Evolutionary conservation across 2,797 vertebrate genomes (phyloP), one percentile per base, ranked within the genome.

Genomic region (Linurgus olivaceus): DNA sequence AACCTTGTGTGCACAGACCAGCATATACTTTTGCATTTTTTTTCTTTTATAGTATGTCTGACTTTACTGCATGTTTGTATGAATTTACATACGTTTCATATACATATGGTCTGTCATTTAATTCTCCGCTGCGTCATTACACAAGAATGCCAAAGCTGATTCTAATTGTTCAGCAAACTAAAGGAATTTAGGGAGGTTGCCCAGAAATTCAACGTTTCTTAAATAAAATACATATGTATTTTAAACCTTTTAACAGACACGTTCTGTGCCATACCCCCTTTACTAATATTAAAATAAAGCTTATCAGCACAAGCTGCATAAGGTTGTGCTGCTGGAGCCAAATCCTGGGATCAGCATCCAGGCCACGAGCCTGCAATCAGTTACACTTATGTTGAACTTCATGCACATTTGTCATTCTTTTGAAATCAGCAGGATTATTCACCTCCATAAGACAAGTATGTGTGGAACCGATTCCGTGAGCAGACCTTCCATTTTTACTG

Each of bases 221-320:
- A 96, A 97, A 97, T 97, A 97, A 96, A 96, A 97, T 94, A 65
- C 96, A 97, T 90, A 95, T 96, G 96, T 95, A 97, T 96, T 97
- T 96, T 94, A 96, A 97, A 96, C 92, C 85, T 95, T 96, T 95
- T 97, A 95, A 86, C 92, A 96, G 93, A 95, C 95, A 95, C 68
- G 9, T 96, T 96, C 94, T 94, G 80, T 94, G 86, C 96, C 95
- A 96, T 97, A 96, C 80, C 77, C 93, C 74, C 86, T 94, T 97
- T 88, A 93, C 95, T 94, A 96, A 95, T 95, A 96, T 94, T 96
- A 96, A 96, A 97, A 92, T 96, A 96, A 93, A 84, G 80, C 94
- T 96, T 96, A 93, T 92, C 93, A 93, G 84, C 81, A 79, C 84
- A 92, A 48, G 85, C 89, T 92, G 81, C 59, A 94, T 70, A 90